Evolutionary conservation across 2,888 invertebrate genomes (phyloP).

Genomic region (Zeuzera pyrina): DNA sequence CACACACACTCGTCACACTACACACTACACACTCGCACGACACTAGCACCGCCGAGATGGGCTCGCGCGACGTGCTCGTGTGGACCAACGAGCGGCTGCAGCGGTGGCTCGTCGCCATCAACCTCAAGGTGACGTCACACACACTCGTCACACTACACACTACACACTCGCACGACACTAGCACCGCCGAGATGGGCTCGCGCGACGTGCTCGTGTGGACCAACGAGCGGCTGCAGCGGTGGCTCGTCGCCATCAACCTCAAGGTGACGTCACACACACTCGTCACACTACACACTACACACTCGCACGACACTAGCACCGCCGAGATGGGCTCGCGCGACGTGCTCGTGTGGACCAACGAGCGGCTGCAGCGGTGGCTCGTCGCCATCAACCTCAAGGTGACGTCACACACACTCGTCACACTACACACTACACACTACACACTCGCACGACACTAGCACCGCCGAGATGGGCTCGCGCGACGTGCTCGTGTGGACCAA

Average conservation of each 20-base stretch:
- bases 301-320: too few species aligned
- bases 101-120: conserved; percentile 77
- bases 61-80: conserved; percentile 47
- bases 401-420: too few species aligned
- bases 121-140: conserved; percentile 23
- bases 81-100: conserved; percentile 75
- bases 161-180: too few species aligned
- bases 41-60: not conserved
- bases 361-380: conserved; percentile 97
- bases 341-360: conserved; percentile 98
- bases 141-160: too few species aligned
- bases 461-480: conserved; percentile 81
- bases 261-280: too few species aligned
- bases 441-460: too few species aligned
- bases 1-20: too few species aligned
- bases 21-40: conserved; percentile 15
- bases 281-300: too few species aligned
- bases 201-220: conserved; percentile 98
- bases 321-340: conserved; percentile 85
- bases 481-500: conserved; percentile 99
- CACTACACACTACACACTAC: too few species aligned
- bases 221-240: conserved; percentile 96
- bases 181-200: conserved; percentile 82
- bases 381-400: conserved; percentile 93
- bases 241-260: conserved; percentile 93